Conservation (phyloP, 2,113 vertebrate genomes). For the Cariama cristata region DNA sequence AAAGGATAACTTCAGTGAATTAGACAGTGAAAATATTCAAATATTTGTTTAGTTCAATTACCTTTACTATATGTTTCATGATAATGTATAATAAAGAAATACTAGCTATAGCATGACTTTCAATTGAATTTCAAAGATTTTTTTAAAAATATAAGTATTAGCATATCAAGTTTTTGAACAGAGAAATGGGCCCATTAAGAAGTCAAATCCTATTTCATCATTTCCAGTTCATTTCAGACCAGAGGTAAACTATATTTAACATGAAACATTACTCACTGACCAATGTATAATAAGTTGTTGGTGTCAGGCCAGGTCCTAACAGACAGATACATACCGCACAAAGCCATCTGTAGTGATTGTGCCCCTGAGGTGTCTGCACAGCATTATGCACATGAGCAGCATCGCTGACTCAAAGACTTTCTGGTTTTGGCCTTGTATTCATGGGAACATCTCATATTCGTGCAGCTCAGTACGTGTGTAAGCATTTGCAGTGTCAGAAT, state of each 20-base stretch:
- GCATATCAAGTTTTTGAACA: neutral
- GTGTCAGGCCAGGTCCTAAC: neutral
- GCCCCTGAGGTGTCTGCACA: neutral
- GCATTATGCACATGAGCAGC: neutral
- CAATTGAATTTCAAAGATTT: neutral
- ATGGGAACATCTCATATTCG: neutral
- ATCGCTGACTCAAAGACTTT: neutral
- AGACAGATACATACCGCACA: neutral
- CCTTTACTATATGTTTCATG: neutral
- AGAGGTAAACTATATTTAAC: neutral
- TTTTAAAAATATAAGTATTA: neutral
- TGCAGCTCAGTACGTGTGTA: neutral
- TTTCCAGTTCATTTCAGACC: neutral
- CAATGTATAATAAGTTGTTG: neutral
- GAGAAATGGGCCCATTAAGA: neutral
- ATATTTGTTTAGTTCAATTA: neutral
- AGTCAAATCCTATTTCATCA: neutral
- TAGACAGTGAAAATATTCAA: neutral
- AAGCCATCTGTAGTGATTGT: constrained; percentile 9
- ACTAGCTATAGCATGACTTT: neutral
- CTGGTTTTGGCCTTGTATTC: neutral
- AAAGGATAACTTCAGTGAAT: neutral
- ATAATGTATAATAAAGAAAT: neutral
- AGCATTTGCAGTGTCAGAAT: neutral
- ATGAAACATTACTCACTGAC: neutral